Conservation (phyloP, 2,113 vertebrate species). For the Trematocara marginatum region DNA sequence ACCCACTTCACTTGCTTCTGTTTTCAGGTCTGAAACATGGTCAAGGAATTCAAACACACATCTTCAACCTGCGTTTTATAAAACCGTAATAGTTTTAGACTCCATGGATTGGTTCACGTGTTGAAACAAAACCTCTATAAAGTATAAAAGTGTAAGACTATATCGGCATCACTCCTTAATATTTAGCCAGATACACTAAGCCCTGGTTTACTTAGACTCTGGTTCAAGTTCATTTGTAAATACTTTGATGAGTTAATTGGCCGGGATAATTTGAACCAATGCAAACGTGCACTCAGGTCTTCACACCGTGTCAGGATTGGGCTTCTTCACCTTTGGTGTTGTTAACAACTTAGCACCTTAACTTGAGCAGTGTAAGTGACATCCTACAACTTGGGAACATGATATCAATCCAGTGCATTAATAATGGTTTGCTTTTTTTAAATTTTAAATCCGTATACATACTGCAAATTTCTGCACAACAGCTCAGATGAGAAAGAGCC, state of each 20-base stretch:
- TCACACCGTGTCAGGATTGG: neutral
- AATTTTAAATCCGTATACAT: neutral
- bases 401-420: neutral
- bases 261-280: neutral
- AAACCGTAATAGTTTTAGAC: neutral
- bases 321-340: neutral
- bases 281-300: neutral
- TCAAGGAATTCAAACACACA: neutral
- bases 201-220: neutral
- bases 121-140: neutral
- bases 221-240: neutral
- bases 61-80: neutral
- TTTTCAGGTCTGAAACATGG: conserved; percentile 14
- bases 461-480: neutral
- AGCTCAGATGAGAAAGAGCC: neutral
- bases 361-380: neutral
- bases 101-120: neutral
- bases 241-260: neutral
- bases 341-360: neutral
- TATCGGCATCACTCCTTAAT: neutral
- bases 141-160: neutral
- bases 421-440: neutral
- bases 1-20: conserved; percentile 7
- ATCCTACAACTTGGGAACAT: neutral
- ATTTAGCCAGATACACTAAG: neutral